phyloP scores from a whole-genome alignment of 2,113 vertebrate genomes.

The Agelaius tricolor region DNA sequence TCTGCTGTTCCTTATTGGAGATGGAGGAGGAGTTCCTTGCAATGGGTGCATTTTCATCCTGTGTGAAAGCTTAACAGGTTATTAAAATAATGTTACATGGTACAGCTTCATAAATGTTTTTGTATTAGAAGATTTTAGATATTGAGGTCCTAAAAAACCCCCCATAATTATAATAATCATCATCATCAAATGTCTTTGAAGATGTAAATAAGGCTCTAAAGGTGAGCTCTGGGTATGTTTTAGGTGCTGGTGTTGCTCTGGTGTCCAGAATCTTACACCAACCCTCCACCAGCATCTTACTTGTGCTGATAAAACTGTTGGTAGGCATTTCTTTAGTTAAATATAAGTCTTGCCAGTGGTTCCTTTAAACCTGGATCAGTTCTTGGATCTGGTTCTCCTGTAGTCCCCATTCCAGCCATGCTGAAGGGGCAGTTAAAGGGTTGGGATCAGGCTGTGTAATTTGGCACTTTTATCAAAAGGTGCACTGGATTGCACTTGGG shows the following conservation, averaged over 20 bases:
- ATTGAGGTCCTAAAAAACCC: accelerated
- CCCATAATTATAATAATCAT: neutral
- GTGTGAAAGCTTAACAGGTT: neutral
- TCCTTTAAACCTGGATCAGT: neutral
- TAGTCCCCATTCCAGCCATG: neutral
- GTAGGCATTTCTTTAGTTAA: neutral
- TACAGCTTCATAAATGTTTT: neutral
- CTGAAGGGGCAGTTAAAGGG: neutral
- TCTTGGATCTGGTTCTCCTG: neutral
- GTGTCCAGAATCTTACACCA: neutral
- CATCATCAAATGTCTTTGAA: neutral
- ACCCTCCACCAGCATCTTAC: accelerated
- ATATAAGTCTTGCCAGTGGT: neutral
- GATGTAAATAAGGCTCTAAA: neutral
- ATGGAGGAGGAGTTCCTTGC: neutral
- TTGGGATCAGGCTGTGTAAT: neutral
- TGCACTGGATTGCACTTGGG: neutral
- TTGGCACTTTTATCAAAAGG: neutral
- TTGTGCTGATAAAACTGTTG: neutral
- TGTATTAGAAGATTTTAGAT: neutral
- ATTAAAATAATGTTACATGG: neutral
- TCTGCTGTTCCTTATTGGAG: neutral
- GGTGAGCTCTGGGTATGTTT: neutral
- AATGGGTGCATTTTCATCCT: neutral
- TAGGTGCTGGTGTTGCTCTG: neutral